Conservation (phyloP, 2,888 invertebrate genomes). For the Artemia sinica region DNA sequence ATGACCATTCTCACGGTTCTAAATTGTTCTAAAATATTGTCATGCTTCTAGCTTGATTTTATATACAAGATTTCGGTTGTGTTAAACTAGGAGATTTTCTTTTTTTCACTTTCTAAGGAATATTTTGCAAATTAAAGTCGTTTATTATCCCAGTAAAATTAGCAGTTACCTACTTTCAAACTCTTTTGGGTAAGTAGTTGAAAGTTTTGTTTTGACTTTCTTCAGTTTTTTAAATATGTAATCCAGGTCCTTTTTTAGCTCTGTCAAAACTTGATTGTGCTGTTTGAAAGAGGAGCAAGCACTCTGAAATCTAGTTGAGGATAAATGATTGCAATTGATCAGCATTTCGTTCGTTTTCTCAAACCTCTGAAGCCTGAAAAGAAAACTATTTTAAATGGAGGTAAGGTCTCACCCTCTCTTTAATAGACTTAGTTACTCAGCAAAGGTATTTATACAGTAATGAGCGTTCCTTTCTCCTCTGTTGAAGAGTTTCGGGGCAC, state of each 20-base stretch:
- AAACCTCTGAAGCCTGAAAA: slow-evolving; percentile 70
- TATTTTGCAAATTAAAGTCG: too few relatives aligned
- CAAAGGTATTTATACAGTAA: too few relatives aligned
- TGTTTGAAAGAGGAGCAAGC: slow-evolving; percentile 76
- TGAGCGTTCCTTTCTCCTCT: too few relatives aligned
- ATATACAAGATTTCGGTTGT: too few relatives aligned
- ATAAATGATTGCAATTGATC: slow-evolving; percentile 85
- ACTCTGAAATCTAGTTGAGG: slow-evolving; percentile 63
- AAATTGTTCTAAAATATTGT: too few relatives aligned
- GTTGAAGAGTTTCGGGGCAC: too few relatives aligned
- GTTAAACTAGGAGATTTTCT: too few relatives aligned
- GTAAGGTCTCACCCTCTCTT: too few relatives aligned
- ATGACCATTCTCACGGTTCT: too few relatives aligned
- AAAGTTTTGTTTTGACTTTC: slow-evolving; percentile 56
- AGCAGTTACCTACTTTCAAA: slow-evolving; percentile 29
- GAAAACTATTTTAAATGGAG: slow-evolving; percentile 14
- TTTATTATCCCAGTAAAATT: background rate
- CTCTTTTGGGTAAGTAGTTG: slow-evolving; percentile 33
- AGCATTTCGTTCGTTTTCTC: slow-evolving; percentile 99
- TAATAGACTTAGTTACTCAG: too few relatives aligned
- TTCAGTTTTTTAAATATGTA: slow-evolving; percentile 82
- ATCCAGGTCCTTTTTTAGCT: slow-evolving; percentile 88
- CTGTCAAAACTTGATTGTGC: slow-evolving; percentile 64
- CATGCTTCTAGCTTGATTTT: too few relatives aligned
- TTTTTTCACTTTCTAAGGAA: too few relatives aligned